These are phyloP conservation scores for Megaustenia siamemsis DNA, from an alignment of 2,888 invertebrate genomes.

Conservation along the genomic window DNA sequence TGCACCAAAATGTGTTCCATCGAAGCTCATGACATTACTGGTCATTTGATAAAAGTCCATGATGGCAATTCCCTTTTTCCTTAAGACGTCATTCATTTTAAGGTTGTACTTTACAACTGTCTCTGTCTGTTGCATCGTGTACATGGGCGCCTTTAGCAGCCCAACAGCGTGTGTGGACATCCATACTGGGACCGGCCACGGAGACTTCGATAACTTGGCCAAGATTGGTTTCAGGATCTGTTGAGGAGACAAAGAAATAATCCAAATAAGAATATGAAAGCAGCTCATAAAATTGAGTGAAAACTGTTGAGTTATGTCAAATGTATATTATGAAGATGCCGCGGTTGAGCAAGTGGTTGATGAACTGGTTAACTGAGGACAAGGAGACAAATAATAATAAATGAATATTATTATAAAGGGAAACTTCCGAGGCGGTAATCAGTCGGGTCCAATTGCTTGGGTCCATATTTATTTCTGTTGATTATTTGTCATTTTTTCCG, in stretches of 20 bases:
- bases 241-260: conserved; percentile 56
- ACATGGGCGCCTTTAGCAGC: conserved; percentile 47
- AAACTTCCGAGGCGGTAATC: too few species aligned
- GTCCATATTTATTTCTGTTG: too few species aligned
- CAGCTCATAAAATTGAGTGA: too few species aligned
- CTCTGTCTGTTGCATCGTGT: not conserved
- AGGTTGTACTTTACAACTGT: conserved; percentile 45
- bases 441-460: too few species aligned
- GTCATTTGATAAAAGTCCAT: conserved; percentile 56
- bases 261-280: conserved; percentile 66
- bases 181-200: conserved; percentile 54
- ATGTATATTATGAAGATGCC: too few species aligned
- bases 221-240: not conserved
- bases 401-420: too few species aligned
- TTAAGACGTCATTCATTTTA: conserved; percentile 31
- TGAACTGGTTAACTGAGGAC: too few species aligned
- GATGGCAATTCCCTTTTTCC: conserved; percentile 43
- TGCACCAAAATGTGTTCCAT: conserved; percentile 57
- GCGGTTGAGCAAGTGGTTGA: too few species aligned
- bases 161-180: conserved; percentile 54
- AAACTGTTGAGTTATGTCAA: too few species aligned
- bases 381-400: too few species aligned
- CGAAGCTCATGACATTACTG: conserved; percentile 55
- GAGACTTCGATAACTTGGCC: not conserved
- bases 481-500: too few species aligned